Conservation (phyloP, 2,888 invertebrate genomes). For the Cataglyphis altisquamis region DNA sequence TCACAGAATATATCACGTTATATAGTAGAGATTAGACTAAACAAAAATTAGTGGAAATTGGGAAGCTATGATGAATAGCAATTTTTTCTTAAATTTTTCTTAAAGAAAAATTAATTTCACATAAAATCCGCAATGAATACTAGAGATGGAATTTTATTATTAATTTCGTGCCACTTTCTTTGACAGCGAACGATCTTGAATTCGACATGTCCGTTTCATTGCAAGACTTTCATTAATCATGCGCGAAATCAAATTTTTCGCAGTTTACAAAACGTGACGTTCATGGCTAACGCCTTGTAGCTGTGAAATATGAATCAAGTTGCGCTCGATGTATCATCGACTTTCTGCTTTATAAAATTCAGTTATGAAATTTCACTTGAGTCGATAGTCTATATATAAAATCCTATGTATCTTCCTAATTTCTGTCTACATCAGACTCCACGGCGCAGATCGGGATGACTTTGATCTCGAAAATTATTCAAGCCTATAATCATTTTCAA, state of each 20-base stretch:
- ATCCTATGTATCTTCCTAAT: slow-evolving; percentile 3
- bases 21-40: slow-evolving; percentile 25
- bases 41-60: slow-evolving; percentile 10
- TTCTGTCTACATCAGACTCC: neutral
- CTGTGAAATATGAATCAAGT: slow-evolving; percentile 36
- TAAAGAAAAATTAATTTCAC: neutral
- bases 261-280: slow-evolving; percentile 20
- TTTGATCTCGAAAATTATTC: slow-evolving; percentile 30
- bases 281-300: slow-evolving; percentile 35
- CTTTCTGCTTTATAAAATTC: slow-evolving; percentile 38
- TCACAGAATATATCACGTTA: slow-evolving; percentile 5
- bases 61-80: neutral
- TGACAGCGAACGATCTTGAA: neutral
- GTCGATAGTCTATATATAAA: slow-evolving; percentile 27
- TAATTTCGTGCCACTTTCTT: neutral
- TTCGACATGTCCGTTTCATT: neutral
- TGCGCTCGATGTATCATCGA: slow-evolving; percentile 30
- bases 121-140: neutral
- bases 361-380: slow-evolving; percentile 32
- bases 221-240: slow-evolving; percentile 37
- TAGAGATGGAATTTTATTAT: neutral
- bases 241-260: slow-evolving; percentile 15
- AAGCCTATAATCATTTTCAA: slow-evolving; percentile 44
- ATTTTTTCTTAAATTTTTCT: neutral
- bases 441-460: slow-evolving; percentile 24